Base-by-base conservation (phyloP, 2,113 vertebrate species). In the Coptodon rendalli region DNA sequence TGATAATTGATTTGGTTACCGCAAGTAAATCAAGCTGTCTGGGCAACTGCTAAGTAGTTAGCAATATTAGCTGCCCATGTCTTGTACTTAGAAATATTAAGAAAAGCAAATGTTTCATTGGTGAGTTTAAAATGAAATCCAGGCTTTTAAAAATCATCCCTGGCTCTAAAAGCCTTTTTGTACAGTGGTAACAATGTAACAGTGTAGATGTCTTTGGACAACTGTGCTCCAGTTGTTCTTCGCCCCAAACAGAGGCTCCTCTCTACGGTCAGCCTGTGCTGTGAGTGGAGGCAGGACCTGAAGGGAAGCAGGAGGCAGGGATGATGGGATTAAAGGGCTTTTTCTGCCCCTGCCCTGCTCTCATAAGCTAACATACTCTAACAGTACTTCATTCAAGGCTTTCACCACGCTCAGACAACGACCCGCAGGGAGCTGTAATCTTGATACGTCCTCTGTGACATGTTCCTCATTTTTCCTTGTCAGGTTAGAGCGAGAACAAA, bases 211-310 rank as follows among this genome's bases (percentile, higher is more conserved):
- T 90, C 76, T 76, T 24, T 14, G 82, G 59, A 93, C 90, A 92
- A 88, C 90, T 91, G 92, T 63, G 54, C 86, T 84, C 52, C 92
- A 89, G 92, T 89, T 92, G 92, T 89, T 89, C 86, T 76, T 36
- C 12, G 19, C 24, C 27, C 85, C 54, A 36, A 63, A 91, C 87
- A 91, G 82, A 93, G 87, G 71, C 92, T 87, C 54, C 68, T 86
- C 79, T 90, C 87, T 91, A 83, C 73, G 87, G 61, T 76, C 83
- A 52, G 85, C 68, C 27, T 54, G 87, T 87, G 86, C 56, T 80
- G 81, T 50, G 38, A 71, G 86, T 14, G 89, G 61, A 90, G 80
- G 88, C 82, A 38, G 82, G 36, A 61, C 90, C 91, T 80, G 86
- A 59, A 79, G 90, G 45, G 80, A 66, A 43, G 80, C 59, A 36